Evolutionary conservation across 2,888 invertebrate species (phyloP).

Genomic region (Beris morrisii): DNA sequence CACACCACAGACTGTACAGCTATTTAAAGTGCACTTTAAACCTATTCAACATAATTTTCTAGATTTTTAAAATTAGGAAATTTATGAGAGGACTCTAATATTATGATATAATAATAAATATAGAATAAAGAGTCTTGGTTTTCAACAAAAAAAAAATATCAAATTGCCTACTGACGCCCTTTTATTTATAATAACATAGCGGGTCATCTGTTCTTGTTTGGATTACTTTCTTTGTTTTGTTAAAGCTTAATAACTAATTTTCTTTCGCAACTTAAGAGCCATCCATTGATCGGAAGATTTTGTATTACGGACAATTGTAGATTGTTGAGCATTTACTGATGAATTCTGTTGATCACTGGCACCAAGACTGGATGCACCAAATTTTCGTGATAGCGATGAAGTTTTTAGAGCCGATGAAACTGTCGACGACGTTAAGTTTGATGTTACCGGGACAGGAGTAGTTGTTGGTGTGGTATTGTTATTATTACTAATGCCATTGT

Average conservation of each 20-base stretch:
- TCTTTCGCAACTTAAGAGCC: constrained; percentile 52
- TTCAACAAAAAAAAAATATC: too few species aligned
- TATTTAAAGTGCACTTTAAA: constrained; percentile 32
- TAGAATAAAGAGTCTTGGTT: too few species aligned
- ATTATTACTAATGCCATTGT: constrained; percentile 40
- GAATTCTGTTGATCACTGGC: constrained; percentile 12
- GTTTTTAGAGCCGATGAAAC: constrained; percentile 41
- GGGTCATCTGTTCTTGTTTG: too few species aligned
- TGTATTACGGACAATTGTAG: constrained; percentile 40
- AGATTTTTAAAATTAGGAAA: background rate
- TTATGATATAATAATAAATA: too few species aligned
- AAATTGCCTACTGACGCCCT: too few species aligned
- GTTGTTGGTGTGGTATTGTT: constrained; percentile 26
- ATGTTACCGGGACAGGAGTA: constrained; percentile 3
- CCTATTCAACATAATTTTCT: constrained; percentile 21
- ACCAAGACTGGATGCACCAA: constrained; percentile 38
- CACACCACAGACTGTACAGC: constrained; percentile 29
- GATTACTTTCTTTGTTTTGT: background rate
- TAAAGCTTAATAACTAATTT: constrained; percentile 51
- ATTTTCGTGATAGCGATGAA: constrained; percentile 40
- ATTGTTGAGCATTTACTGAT: background rate
- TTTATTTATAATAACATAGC: too few species aligned
- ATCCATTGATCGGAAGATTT: constrained; percentile 43
- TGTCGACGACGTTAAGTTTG: constrained; percentile 34
- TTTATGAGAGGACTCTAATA: too few species aligned